Evolutionary conservation across 2,113 vertebrate genomes (phyloP).

Genomic region (Tiliqua scincoides): DNA sequence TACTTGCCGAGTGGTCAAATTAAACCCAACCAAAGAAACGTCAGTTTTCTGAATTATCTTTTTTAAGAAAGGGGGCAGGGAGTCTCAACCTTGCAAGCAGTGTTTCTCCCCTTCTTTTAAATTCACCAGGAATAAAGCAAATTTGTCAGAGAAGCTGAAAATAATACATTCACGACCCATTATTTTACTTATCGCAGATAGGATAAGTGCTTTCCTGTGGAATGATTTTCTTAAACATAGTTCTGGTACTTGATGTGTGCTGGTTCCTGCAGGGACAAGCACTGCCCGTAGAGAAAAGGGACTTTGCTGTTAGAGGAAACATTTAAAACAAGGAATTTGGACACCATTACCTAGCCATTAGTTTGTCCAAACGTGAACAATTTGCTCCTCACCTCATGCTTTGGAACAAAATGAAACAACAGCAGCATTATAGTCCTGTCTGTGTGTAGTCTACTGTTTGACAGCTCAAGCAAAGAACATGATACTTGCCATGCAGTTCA

Average conservation of each 20-base stretch:
- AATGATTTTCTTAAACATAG: slow-evolving; percentile 1
- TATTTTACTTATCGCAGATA: slow-evolving; percentile 22
- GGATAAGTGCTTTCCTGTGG: background rate
- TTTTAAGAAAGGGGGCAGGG: rapidly evolving
- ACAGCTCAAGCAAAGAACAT: background rate
- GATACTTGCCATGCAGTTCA: background rate
- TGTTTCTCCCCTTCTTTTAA: background rate
- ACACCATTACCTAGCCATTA: background rate
- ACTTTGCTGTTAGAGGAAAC: background rate
- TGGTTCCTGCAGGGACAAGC: background rate
- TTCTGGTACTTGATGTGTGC: background rate
- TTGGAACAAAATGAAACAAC: background rate
- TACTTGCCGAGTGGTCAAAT: background rate
- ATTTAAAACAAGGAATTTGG: background rate
- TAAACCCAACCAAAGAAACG: background rate
- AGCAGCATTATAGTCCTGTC: background rate
- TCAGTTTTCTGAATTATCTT: background rate
- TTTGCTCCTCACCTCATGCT: background rate
- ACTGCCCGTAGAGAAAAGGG: slow-evolving; percentile 12
- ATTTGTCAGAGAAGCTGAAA: background rate
- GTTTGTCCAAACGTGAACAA: background rate
- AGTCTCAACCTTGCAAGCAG: background rate
- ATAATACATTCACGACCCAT: background rate
- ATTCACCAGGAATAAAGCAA: background rate
- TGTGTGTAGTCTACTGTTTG: background rate